Evolutionary conservation across 2,113 vertebrate species (phyloP), one percentile per base, ranked within the genome.

Genomic region (Sula dactylatra): DNA sequence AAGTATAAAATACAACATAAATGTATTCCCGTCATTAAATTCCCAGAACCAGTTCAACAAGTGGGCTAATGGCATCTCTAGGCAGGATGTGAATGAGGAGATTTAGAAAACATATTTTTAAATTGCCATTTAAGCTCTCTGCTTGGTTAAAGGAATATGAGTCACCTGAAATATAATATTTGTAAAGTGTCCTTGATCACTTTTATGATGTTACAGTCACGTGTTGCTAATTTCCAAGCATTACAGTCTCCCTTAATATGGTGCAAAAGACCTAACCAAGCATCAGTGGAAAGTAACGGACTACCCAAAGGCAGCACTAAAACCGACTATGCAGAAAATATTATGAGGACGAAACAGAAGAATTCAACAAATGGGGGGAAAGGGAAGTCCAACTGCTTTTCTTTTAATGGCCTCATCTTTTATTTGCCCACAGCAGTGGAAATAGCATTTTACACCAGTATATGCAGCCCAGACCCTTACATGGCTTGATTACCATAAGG

Each of bases 1-100:
- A 86, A 83, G 22, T 29, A 89, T 29, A 64, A 95, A 91, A 71
- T n/a, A 38, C 31, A 72, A 65, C 42, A 38, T 34, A 76, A 94
- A 91, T 5, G 12, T 62, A 66, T 86, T 93, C 42, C 42, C n/a
- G 25, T 95, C 67, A 47, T 85, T 94, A 89, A 90, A 91, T 87
- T 79, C 56, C 84, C 82, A 96, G 86, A 76, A 82, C n/a, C 54
- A 88, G 93, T 73, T 91, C 93, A 90, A 93, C 86, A 86, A 95
- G 94, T 94, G 26, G 56, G 38, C 34, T 91, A 89, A 88, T 59
- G 56, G 64, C 25, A 82, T 88, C 93, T 96, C 65, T 54, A 77
- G 36, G 65, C 34, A 82, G 74, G 58, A 47, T 62, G 69, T 50
- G 77, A 95, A 72, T 36, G 49, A 87, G 82, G 58, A 96, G 81